Evolutionary conservation across 2,888 invertebrate genomes (phyloP), one percentile per base, ranked within the genome.

Genomic region (Rosalia funebris): DNA sequence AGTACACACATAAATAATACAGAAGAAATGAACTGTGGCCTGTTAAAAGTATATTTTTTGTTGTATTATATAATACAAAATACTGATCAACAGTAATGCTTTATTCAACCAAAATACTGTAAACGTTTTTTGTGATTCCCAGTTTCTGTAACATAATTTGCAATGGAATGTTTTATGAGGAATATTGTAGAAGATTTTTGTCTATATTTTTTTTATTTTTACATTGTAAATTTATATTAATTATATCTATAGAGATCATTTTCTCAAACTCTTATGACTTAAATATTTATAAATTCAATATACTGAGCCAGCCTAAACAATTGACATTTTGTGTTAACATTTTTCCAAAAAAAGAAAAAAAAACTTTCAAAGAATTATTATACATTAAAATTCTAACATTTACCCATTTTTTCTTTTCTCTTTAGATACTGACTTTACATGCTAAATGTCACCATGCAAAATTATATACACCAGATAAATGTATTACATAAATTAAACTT

Each of bases 1-100:
- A 79, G 79, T 79, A 79, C 79, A 77, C 74, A 72, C 70, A 71
- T 75, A 75, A 73, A 75, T 71, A 71, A 68, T 65, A 69, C 63
- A 68, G 71, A 73, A 71, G 65, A 64, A 65, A 17, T 39, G 50
- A 69, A 75, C 68, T 70, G 72, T 71, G 71, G 71, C 66, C 63
- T 61, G 69, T 66, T 65, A 61, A 50, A 42, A 65, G 45, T 25
- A 50, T 39, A 9, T 37, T 50, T 39, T 31, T 37, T 25, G 20
- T 39, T 15, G 20, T 48, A 37, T n/a, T 48, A 48, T 11, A 37
- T 44, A 55, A 48, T 57, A 57, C 41, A 37, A 62, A 65, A 65
- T 62, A 65, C 62, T 65, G 60, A 63, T 52, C 42, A 57, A 61
- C 56, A 53, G 61, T 62, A 59, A 57, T 55, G 25, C 19, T 60